phyloP scores from a whole-genome alignment of 2,797 vertebrate species.

The Lemur catta region DNA sequence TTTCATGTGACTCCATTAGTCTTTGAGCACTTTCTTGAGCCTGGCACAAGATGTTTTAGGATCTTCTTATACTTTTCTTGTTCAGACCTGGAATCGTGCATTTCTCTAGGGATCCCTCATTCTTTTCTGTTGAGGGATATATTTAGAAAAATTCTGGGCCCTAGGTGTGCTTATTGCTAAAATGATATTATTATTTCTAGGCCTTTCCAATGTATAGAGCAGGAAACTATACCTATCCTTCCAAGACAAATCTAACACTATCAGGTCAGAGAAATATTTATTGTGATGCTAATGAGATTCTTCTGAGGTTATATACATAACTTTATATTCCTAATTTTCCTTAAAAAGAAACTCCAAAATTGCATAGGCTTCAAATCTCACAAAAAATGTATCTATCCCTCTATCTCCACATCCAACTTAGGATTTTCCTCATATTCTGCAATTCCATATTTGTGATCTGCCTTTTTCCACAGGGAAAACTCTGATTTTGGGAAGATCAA shows the following conservation, averaged over 20 bases:
- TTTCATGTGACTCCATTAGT: background rate
- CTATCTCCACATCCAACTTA: background rate
- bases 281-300: background rate
- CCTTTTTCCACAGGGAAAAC: background rate
- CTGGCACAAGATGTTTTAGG: background rate
- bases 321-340: background rate
- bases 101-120: background rate
- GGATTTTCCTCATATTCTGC: background rate
- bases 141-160: background rate
- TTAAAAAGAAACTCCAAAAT: background rate
- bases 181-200: background rate
- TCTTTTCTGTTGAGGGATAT: background rate
- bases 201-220: background rate
- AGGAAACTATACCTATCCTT: background rate
- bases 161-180: background rate
- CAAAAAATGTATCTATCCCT: background rate
- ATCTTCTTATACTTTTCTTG: background rate
- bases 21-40: background rate
- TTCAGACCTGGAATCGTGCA: background rate
- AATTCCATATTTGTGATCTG: background rate
- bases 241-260: background rate
- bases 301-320: background rate
- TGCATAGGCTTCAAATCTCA: background rate
- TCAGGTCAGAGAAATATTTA: background rate
- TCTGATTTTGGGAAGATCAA: background rate